Evolutionary conservation across 2,888 invertebrate genomes (phyloP), one percentile per base, ranked within the genome.

Genomic region (Chironomus riparius): DNA sequence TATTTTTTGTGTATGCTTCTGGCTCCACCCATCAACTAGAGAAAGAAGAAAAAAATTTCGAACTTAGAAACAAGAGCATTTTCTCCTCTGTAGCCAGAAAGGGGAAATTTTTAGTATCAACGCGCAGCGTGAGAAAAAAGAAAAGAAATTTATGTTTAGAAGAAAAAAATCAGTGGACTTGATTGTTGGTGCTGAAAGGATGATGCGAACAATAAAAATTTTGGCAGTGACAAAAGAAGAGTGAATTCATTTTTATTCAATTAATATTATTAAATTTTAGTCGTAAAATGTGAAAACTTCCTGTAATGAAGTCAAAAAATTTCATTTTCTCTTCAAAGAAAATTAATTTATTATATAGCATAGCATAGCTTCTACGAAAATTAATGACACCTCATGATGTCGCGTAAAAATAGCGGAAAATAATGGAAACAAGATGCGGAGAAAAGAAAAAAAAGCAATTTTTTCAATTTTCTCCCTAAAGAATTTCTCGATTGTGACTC

Each of bases 351-450:
- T 24, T 65, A n/a, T 56, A 15, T 18, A 38, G 56, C 15, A n/a
- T 24, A 7, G 38, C 38, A 24, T 15, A 21, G 24, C 5, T 4
- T 28, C 28, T 24, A 65, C 13, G 18, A 22, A 65, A 65, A 65
- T 65, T 65, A 65, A 65, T 65, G 65, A 65, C 65, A 65, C 65
- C 65, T 65, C 65, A 65, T 65, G 65, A 65, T 65, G 65, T 24
- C 65, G 15, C 56, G 18, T 56, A 56, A 65, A 65, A 65, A 24
- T 65, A 21, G 22, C 65, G 65, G 18, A 22, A 65, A 22, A 65
- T 50, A 50, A 50, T 50, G 15, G 15, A 22, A n/a, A 65, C 13
- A 65, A 22, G 65, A 22, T 38, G 38, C 38, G 38, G 7, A 18
- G 56, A 6, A 56, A 56, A 6, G 18, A 56, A 50, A 15, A 28